Base-by-base conservation (phyloP, 2,888 invertebrate species). In the Drosophila percnosoma region DNA sequence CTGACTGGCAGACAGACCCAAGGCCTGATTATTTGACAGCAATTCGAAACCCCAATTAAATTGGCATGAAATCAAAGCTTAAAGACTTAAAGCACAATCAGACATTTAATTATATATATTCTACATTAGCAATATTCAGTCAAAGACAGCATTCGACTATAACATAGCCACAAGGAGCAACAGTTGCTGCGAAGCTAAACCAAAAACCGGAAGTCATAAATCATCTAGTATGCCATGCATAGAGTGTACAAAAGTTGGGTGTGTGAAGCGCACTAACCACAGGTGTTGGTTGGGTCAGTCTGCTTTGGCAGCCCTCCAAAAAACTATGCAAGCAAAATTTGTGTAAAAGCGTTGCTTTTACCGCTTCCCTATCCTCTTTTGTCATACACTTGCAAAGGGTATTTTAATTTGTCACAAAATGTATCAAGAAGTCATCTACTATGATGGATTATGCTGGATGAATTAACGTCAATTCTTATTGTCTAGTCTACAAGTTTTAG, bases 171-270 rank as follows among this genome's bases (percentile, higher is more conserved):
- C 45, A 63, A 65, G 73, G 29, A 67, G 74, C 64, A 71, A 70
- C 80, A 59, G 77, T 79, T 78, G 73, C 68, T 67, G 42, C 31
- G 59, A 45, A 36, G 71, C 65, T 73, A 61, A 68, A 48, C 73
- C 77, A 58, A 77, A 82, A 81, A 78, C 84, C 90, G 89, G 89
- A 89, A 89, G 81, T 90, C 87, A 90, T 90, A 90, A 90, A 90
- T 90, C 90, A 90, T 90, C 82, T 38, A 55, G 55, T 77, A 78
- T 86, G 78, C 64, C 58, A 72, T 74, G 68, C 73, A 69, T 57
- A 52, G 67, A 57, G 62, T 65, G 45, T 63, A 6, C 31, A 40
- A 54, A 31, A 68, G 68, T 45, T 42, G 52, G 53, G 52, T 34
- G 40, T 62, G 38, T 63, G 82, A 82, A 79, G 82, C 80, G 62